These are phyloP conservation scores for Litoditis marina DNA, from an alignment of 2,888 invertebrate species.

Conservation along the genomic window DNA sequence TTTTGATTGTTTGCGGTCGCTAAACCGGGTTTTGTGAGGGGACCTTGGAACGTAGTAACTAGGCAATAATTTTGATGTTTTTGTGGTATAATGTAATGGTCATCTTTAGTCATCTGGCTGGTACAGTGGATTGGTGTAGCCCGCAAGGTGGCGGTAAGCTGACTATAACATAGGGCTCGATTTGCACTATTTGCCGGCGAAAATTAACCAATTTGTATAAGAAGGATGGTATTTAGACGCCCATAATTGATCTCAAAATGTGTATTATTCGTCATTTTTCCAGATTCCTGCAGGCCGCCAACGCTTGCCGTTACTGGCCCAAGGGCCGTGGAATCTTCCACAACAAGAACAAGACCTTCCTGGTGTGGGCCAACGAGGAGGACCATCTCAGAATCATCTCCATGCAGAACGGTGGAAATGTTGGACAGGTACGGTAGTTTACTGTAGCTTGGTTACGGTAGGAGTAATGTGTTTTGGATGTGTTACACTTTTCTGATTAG, in stretches of 20 bases:
- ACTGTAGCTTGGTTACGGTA: no score
- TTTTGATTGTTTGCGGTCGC: not conserved
- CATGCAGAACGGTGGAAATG: slow-evolving; percentile 73
- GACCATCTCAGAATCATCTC: slow-evolving; percentile 83
- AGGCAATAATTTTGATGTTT: not conserved
- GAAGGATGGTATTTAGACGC: no score
- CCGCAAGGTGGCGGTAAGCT: no score
- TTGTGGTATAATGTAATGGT: no score
- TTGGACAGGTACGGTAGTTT: slow-evolving; percentile 70
- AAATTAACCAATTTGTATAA: no score
- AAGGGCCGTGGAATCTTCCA: slow-evolving; percentile 84
- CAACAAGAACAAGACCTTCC: slow-evolving; percentile 74
- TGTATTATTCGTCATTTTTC: no score
- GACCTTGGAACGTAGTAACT: not conserved
- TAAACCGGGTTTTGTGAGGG: not conserved
- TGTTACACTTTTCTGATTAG: no score
- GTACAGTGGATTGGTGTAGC: no score
- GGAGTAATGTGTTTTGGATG: no score
- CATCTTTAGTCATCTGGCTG: no score
- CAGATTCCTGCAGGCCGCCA: slow-evolving; percentile 60
- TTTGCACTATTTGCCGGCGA: not conserved
- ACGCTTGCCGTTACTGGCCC: slow-evolving; percentile 76
- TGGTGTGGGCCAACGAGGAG: slow-evolving; percentile 84
- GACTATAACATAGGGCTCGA: no score
- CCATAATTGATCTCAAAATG: no score